phyloP scores from a whole-genome alignment of 2,888 invertebrate genomes.

The Drosophila aldrichi region DNA sequence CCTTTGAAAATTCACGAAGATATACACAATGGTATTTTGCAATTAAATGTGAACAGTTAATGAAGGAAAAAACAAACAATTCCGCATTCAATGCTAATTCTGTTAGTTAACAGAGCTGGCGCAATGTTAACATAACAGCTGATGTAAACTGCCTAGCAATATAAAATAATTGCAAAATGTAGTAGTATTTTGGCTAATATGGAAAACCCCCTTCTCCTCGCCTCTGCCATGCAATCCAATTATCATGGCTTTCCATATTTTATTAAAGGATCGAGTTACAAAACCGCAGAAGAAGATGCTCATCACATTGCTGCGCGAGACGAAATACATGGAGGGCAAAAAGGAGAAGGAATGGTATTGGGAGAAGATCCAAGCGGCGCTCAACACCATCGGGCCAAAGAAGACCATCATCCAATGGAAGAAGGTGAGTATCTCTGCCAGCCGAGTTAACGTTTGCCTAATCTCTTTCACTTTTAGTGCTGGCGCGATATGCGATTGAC shows the following conservation, averaged over 20 bases:
- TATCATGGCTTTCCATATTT: conserved; percentile 71
- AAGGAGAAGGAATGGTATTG: conserved; percentile 85
- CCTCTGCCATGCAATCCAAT: not conserved
- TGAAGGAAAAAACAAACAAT: conserved; percentile 1
- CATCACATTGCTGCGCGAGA: conserved; percentile 84
- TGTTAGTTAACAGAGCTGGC: conserved; percentile 19
- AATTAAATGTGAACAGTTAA: conserved; percentile 3
- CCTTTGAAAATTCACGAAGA: no score
- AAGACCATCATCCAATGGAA: conserved; percentile 85
- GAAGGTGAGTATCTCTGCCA: conserved; percentile 65
- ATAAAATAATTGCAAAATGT: not conserved
- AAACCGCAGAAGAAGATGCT: conserved; percentile 85
- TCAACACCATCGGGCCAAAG: conserved; percentile 84
- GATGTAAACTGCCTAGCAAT: not conserved
- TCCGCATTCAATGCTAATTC: not conserved
- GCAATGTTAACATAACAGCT: conserved; percentile 15
- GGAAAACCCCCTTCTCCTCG: not conserved
- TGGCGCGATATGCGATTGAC: conserved; percentile 85
- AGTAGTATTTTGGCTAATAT: not conserved
- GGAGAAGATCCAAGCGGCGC: conserved; percentile 84
- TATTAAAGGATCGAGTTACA: conserved; percentile 84
- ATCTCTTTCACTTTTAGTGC: conserved; percentile 61
- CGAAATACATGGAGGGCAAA: conserved; percentile 84
- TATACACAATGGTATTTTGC: not conserved
- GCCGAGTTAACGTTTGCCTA: fast-evolving